Percentiles rank a stretch among this genome's conserved stretches.
phyloP scores from a whole-genome alignment of 2,888 invertebrate species.

The Pherbina coryleti region DNA sequence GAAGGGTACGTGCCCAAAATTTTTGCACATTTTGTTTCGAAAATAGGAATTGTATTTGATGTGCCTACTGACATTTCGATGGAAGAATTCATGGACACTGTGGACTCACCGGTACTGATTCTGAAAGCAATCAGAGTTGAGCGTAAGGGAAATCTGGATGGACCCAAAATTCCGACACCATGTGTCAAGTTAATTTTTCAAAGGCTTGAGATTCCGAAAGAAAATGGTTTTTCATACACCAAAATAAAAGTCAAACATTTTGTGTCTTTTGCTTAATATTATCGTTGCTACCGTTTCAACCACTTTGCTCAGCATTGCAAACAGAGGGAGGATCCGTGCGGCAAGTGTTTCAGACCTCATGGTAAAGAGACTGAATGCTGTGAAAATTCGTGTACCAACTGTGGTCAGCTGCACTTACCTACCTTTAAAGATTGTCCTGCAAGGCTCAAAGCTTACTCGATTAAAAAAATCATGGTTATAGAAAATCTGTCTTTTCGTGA shows the following conservation, averaged over 20 bases:
- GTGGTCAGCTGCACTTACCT: no score
- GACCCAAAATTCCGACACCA: not conserved
- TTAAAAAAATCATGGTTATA: no score
- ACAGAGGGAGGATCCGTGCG: not conserved
- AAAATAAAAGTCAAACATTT: not conserved
- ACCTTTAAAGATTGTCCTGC: no score
- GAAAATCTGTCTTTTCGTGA: no score
- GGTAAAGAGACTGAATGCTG: not conserved
- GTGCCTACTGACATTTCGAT: no score
- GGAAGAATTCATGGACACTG: no score
- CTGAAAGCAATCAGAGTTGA: not conserved
- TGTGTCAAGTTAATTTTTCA: not conserved
- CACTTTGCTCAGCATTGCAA: no score
- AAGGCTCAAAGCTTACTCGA: no score
- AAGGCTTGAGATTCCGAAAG: not conserved
- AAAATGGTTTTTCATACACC: not conserved
- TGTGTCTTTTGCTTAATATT: not conserved
- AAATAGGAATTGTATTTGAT: no score
- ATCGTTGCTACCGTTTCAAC: not conserved
- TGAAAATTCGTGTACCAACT: no score
- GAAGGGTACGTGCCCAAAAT: not conserved
- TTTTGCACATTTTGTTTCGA: no score
- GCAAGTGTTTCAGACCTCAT: not conserved
- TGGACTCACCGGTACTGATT: not conserved
- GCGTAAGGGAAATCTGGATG: not conserved